Evolutionary conservation across 2,888 invertebrate genomes (phyloP).

Genomic region (Leptopilina syphax): DNA sequence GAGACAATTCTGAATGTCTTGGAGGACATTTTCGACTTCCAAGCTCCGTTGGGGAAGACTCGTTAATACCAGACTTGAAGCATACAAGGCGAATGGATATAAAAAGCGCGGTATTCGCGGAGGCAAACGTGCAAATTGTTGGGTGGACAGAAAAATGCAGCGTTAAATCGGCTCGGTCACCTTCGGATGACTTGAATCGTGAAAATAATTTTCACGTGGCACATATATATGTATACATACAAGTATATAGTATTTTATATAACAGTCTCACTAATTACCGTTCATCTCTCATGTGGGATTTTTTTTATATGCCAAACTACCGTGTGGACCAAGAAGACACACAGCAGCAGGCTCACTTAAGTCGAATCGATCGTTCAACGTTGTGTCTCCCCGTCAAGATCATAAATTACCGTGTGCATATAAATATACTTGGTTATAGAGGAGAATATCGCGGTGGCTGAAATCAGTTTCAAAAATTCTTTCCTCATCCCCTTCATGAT

Average conservation of each 20-base stretch:
- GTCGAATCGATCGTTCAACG: constrained; percentile 39
- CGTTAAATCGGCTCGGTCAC: constrained; percentile 39
- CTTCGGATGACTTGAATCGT: constrained; percentile 38
- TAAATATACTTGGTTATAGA: neutral
- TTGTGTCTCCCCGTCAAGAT: constrained; percentile 29
- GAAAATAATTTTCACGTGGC: constrained; percentile 37
- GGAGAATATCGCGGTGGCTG: constrained; percentile 10
- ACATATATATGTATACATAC: neutral
- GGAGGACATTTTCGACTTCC: constrained; percentile 9
- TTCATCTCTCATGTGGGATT: neutral
- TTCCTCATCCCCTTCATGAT: neutral
- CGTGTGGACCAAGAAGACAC: constrained; percentile 13
- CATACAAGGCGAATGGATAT: constrained; percentile 24
- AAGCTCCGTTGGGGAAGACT: constrained; percentile 18
- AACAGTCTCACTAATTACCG: constrained; percentile 35
- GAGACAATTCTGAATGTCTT: constrained; percentile 11
- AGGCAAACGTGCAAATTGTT: constrained; percentile 41
- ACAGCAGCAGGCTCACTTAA: constrained; percentile 19
- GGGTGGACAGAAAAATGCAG: constrained; percentile 36
- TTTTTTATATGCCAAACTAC: constrained; percentile 30
- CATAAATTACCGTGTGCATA: constrained; percentile 22
- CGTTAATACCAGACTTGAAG: constrained; percentile 15
- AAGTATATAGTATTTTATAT: neutral
- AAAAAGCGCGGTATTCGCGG: constrained; percentile 35
- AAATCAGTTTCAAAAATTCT: constrained; percentile 11